Conservation (phyloP, 2,113 vertebrate species). For the Aegotheles bennettii region DNA sequence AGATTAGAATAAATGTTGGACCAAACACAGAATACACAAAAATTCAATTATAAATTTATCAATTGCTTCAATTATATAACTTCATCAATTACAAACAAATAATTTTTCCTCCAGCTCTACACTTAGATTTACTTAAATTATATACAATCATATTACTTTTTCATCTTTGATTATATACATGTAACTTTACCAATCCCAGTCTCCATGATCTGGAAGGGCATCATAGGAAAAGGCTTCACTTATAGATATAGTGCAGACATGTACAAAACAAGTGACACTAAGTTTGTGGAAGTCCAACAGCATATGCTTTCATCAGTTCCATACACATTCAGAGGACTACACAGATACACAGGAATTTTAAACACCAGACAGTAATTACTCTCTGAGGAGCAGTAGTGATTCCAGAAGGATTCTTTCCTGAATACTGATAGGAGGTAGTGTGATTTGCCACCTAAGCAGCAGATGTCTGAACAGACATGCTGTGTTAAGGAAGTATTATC, state of each 20-base stretch:
- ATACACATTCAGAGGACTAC: neutral
- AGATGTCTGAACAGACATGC: neutral
- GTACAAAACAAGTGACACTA: neutral
- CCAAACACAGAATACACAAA: neutral
- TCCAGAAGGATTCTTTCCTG: neutral
- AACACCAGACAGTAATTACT: neutral
- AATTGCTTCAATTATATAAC: neutral
- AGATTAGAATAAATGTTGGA: neutral
- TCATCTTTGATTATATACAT: neutral
- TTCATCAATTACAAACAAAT: neutral
- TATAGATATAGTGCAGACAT: neutral
- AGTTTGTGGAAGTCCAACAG: neutral
- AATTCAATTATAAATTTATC: neutral
- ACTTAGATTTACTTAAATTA: neutral
- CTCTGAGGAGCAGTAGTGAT: neutral
- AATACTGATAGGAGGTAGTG: neutral
- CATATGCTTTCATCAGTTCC: neutral
- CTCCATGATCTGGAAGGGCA: neutral
- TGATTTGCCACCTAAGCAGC: neutral
- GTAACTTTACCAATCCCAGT: neutral
- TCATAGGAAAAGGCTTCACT: neutral
- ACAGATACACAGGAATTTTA: neutral
- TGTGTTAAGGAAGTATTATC: neutral
- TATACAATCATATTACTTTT: neutral
- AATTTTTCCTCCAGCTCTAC: no score